Evolutionary conservation across 1,140 invertebrate species (phyloP).

Genomic region (Aphaenogaster floridana): DNA sequence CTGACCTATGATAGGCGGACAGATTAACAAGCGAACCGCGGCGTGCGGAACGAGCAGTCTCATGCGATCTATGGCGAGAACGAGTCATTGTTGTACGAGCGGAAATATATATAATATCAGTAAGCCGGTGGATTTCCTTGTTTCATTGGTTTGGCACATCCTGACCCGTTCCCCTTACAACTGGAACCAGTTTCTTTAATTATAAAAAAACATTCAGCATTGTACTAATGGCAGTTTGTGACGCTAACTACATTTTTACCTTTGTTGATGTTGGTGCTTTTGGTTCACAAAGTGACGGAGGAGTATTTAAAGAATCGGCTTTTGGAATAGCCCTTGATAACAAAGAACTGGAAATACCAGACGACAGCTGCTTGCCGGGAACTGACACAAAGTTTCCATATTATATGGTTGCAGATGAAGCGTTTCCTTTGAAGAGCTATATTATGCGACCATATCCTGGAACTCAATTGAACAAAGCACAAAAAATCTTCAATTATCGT

Average conservation of each 20-base stretch:
- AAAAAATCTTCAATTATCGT: slow-evolving; percentile 10
- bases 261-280: slow-evolving; percentile 15
- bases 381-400: slow-evolving; percentile 8
- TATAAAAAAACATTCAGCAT: slow-evolving; percentile 24
- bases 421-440: slow-evolving; percentile 2
- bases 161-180: too few relatives aligned
- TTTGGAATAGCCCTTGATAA: background rate
- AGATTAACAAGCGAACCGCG: too few relatives aligned
- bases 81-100: too few relatives aligned
- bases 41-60: too few relatives aligned
- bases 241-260: slow-evolving; percentile 1
- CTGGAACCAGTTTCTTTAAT: background rate
- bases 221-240: slow-evolving; percentile 9
- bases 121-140: too few relatives aligned
- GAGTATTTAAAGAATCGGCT: background rate
- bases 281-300: slow-evolving; percentile 14
- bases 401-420: slow-evolving; percentile 1
- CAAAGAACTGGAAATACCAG: background rate
- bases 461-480: background rate
- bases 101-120: too few relatives aligned
- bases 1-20: too few relatives aligned
- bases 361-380: background rate
- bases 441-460: slow-evolving; percentile 21
- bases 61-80: too few relatives aligned
- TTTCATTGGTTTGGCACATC: too few relatives aligned